Base-by-base conservation (phyloP, 1,140 invertebrate genomes). In the Eriosoma lanigerum region DNA sequence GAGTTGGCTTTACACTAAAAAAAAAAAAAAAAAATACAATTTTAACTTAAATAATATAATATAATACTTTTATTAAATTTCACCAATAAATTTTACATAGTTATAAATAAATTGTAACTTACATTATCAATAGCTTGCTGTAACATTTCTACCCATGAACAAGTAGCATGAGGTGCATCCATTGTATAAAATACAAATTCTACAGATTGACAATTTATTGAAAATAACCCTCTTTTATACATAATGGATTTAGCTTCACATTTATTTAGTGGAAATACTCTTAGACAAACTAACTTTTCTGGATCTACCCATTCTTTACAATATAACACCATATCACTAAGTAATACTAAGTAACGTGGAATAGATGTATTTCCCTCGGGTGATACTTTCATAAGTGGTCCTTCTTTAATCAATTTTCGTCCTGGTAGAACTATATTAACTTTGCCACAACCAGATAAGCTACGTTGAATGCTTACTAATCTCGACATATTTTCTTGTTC, bases 401-500 rank as follows among this genome's bases (percentile, higher is more conserved):
- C 92, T 85, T 93, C 90, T 83, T 90, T 92, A 54, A 93, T 88
- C 64, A 93, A 87, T 80, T 88, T 88, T 44, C 92, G 87, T 3
- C 90, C 91, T 46, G 92, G 92, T 82, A 88, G 88, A 0, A 93
- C 87, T 56, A 93, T 89, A 83, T 89, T 89, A 5, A 89, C 89
- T 48, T 89, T 88, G 6, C 87, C 84, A 78, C 75, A 78, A 83
- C 89, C 86, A 56, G 86, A 81, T 66, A 93, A 87, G 64, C 88
- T 88, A 60, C 88, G 89, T 83, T 93, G 92, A 70, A 93, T 86
- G 83, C 89, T 88, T 19, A 93, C 85, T 82, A 93, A 87, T 83
- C 89, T 89, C 85, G 90, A 89, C 46, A 90, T 90, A 82, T 92
- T 90, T 84, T 93, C 92, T 83, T 92, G 91, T 82, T 93, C 90